These are phyloP conservation scores for Acheta domesticus DNA, from an alignment of 2,888 invertebrate genomes.

Conservation along the genomic window DNA sequence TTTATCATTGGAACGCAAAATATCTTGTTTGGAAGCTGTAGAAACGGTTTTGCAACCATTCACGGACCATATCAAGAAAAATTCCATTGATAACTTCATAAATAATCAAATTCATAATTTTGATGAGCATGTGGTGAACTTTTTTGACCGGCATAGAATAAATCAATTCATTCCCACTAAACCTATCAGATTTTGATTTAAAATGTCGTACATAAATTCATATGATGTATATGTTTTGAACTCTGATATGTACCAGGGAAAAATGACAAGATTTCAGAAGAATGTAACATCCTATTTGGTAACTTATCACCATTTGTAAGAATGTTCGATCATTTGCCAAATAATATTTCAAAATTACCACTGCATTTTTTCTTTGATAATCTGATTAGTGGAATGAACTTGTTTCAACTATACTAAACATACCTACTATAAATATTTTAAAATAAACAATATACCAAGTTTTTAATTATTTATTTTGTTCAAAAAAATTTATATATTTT, in stretches of 20 bases:
- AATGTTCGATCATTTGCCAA: not conserved
- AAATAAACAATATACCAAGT: too few species aligned
- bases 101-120: not conserved
- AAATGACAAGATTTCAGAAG: not conserved
- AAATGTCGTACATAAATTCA: not conserved
- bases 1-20: too few species aligned
- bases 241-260: not conserved
- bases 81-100: not conserved
- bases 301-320: not conserved
- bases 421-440: too few species aligned
- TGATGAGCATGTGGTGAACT: not conserved
- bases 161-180: not conserved
- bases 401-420: not conserved
- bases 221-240: not conserved
- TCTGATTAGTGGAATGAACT: not conserved
- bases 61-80: too few species aligned
- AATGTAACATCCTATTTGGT: not conserved
- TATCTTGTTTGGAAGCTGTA: too few species aligned
- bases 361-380: not conserved
- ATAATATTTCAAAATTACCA: not conserved
- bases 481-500: too few species aligned
- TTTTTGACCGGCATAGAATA: not conserved
- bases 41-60: too few species aligned
- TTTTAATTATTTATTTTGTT: too few species aligned
- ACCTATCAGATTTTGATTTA: not conserved